Percentiles rank a stretch among this genome's conserved stretches.
phyloP scores from a whole-genome alignment of 2,888 invertebrate species.

The Dryocosmus kuriphilus region DNA sequence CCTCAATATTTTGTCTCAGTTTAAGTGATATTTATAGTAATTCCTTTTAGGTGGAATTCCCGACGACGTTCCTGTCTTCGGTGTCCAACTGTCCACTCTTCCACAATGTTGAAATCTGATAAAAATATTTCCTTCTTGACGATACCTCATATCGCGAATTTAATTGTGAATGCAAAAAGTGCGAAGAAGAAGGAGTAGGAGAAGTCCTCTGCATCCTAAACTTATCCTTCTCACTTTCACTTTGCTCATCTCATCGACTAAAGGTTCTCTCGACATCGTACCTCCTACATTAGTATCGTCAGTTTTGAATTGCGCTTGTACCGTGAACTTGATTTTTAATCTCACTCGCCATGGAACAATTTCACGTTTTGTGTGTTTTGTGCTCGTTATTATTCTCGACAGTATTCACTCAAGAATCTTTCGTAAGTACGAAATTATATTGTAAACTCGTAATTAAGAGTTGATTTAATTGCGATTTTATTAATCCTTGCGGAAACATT shows the following conservation, averaged over 20 bases:
- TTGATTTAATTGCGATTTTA: too few species aligned
- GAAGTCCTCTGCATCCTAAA: slow-evolving; percentile 56
- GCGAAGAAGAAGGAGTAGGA: slow-evolving; percentile 8
- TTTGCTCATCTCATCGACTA: slow-evolving; percentile 59
- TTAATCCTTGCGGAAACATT: too few species aligned
- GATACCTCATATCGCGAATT: slow-evolving; percentile 8
- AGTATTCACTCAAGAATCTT: slow-evolving; percentile 54
- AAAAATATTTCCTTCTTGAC: slow-evolving; percentile 2
- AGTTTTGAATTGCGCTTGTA: slow-evolving; percentile 32
- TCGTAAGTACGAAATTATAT: slow-evolving; percentile 57
- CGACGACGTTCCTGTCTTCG: neutral
- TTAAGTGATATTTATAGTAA: neutral
- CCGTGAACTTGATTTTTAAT: slow-evolving; percentile 22
- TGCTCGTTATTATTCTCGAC: slow-evolving; percentile 41
- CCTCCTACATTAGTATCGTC: slow-evolving; percentile 37
- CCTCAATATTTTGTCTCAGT: neutral
- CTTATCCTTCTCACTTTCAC: slow-evolving; percentile 69
- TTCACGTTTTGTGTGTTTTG: slow-evolving; percentile 46
- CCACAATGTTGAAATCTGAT: too few species aligned
- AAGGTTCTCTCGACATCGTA: slow-evolving; percentile 49
- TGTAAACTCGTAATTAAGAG: neutral
- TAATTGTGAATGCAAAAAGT: slow-evolving; percentile 15
- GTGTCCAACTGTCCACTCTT: neutral
- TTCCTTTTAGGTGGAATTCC: slow-evolving; percentile 4
- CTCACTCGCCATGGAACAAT: slow-evolving; percentile 38